Percentiles rank a stretch among this genome's conserved stretches.
Evolutionary conservation across 2,113 vertebrate genomes (phyloP).

Genomic region (Cyanoramphus novaezelandiae): DNA sequence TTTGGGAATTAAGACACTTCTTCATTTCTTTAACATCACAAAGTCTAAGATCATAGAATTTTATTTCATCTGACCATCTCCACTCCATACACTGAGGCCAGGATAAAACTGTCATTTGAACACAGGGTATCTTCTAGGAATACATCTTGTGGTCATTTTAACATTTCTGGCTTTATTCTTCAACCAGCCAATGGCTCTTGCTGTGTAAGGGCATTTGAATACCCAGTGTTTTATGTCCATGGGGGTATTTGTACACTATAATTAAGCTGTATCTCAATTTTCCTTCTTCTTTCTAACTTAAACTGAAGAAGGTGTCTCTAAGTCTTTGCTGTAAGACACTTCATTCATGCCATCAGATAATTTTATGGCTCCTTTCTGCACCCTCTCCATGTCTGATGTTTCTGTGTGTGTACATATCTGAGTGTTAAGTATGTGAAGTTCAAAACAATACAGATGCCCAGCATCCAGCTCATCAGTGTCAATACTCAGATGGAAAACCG

Average conservation of each 20-base stretch:
- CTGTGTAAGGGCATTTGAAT: not conserved
- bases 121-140: not conserved
- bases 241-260: not conserved
- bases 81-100: not conserved
- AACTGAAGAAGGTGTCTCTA: not conserved
- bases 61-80: not conserved
- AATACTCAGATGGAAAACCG: not conserved
- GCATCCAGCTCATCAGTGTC: no score
- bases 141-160: not conserved
- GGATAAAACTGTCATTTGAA: not conserved
- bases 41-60: not conserved
- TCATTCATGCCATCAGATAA: not conserved
- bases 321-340: not conserved
- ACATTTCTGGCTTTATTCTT: not conserved
- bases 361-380: not conserved
- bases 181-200: not conserved
- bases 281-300: not conserved
- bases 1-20: not conserved
- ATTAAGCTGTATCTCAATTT: not conserved
- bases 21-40: not conserved
- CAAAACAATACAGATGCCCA: not conserved
- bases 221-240: not conserved
- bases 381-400: not conserved
- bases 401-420: not conserved
- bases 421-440: not conserved